Evolutionary conservation across 2,113 vertebrate genomes (phyloP), one percentile per base, ranked within the genome.

Genomic region (Brachyistius frenatus): DNA sequence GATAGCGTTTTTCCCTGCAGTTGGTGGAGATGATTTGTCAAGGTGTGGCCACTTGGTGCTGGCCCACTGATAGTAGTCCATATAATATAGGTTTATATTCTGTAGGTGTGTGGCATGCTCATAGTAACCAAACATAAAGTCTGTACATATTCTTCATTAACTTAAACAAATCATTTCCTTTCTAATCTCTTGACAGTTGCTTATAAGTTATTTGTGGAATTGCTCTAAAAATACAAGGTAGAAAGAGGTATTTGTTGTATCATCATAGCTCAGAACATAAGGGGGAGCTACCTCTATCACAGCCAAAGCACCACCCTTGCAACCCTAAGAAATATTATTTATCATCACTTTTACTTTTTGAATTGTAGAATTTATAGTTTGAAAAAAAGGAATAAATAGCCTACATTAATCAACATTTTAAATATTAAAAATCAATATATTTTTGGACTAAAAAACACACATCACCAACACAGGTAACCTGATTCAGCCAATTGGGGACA

Each of bases 1-100:
- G 53, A 71, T 66, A 66, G 30, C 30, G 35, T 60, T 62, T 61
- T 61, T 37, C 36, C 36, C 61, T 67, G 32, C 44, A 58, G 35
- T 37, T 6, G n/a, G 7, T 75, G 37, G 64, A 71, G 56, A 36
- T 62, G 30, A 41, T 70, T 73, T 70, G 39, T 71, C 52, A 1
- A 10, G 65, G 14, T 7, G 37, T 15, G 36, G 73, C 32, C 23
- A 55, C 50, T 37, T 46, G 31, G 41, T 35, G 3, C 2, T 66
- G 35, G 4, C 15, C 13, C 32, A 23, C 55, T 6, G 52, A 73
- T 64, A 23, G 36, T 3, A 32, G n/a, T 37, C 53, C n/a, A 36
- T 39, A 33, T n/a, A 52, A 73, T 36, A 52, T 33, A 47, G 36
- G 23, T 57, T 16, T 49, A 33, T 68, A 16, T n/a, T n/a, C 6